A percentile compares a stretch with the other conserved stretches of the same genome.
phyloP scores from a whole-genome alignment of 2,113 vertebrate genomes.

The Catharus minimus region DNA sequence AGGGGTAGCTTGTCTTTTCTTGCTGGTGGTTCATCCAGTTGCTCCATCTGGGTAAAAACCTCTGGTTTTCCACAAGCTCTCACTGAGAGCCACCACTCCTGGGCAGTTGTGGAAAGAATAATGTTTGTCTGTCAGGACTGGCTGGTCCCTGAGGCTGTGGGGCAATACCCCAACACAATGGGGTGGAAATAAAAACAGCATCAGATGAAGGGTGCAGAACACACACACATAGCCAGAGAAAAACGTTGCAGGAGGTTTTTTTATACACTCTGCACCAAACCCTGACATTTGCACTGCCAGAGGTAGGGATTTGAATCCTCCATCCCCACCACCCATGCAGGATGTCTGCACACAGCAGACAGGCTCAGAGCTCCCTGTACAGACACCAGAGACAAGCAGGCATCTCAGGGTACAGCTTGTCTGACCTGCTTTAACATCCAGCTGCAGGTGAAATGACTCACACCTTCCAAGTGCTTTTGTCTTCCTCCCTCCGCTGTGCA shows the following conservation, averaged over 20 bases:
- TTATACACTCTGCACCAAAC: not conserved
- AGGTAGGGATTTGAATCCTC: not conserved
- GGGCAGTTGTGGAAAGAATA: not conserved
- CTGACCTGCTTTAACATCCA: conserved; percentile 17
- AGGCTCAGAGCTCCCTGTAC: not conserved
- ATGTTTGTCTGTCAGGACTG: conserved; percentile 1
- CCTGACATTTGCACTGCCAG: not conserved
- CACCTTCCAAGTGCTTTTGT: not conserved
- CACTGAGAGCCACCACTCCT: not conserved
- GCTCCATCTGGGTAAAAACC: not conserved
- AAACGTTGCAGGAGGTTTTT: not conserved
- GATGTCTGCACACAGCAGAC: not conserved
- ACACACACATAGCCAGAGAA: not conserved
- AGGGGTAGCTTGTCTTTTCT: not conserved
- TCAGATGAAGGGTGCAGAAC: not conserved
- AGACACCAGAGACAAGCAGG: not conserved
- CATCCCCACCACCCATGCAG: not conserved
- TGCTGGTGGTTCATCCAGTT: not conserved
- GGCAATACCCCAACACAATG: not conserved
- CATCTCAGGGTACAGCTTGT: not conserved
- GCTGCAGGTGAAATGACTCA: conserved; percentile 56
- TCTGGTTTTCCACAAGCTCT: not conserved
- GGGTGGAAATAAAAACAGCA: not conserved
- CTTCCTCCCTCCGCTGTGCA: not conserved
- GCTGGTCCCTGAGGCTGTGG: not conserved